A percentile compares a stretch with the other conserved stretches of the same genome.
Evolutionary conservation across 2,113 vertebrate genomes (phyloP).

Genomic region (Xenopus tropicalis): DNA sequence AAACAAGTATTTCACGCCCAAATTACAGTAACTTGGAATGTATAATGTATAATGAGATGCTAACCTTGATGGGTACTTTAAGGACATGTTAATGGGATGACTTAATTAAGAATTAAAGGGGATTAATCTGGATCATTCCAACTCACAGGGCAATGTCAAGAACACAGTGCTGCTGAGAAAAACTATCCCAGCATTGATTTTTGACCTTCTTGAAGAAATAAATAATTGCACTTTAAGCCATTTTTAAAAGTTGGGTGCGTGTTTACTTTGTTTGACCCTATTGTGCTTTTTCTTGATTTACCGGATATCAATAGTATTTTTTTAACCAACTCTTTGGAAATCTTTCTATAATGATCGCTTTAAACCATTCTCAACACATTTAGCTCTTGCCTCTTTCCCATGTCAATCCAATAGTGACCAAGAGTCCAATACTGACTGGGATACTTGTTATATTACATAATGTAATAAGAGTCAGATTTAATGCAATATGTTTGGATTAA

Average conservation of each 20-base stretch:
- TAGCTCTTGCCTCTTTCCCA: too few species aligned
- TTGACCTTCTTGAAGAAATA: background rate
- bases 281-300: background rate
- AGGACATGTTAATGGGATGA: conserved; percentile 2
- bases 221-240: conserved; percentile 16
- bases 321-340: conserved; percentile 16
- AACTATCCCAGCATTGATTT: background rate
- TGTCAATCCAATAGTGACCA: too few species aligned
- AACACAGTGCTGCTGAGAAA: conserved; percentile 11
- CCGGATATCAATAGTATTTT: conserved; percentile 22
- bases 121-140: background rate
- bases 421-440: too few species aligned
- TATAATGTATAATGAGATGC: background rate
- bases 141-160: background rate
- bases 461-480: too few species aligned
- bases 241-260: conserved; percentile 18
- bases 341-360: conserved; percentile 10
- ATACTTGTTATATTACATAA: too few species aligned
- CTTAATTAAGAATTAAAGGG: conserved; percentile 5
- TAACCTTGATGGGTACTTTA: background rate
- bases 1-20: background rate
- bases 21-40: background rate
- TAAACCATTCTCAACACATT: conserved; percentile 3
- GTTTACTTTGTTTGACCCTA: conserved; percentile 31
- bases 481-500: too few species aligned